phyloP scores from a whole-genome alignment of 2,797 vertebrate species.

The Pipistrellus pygmaeus region DNA sequence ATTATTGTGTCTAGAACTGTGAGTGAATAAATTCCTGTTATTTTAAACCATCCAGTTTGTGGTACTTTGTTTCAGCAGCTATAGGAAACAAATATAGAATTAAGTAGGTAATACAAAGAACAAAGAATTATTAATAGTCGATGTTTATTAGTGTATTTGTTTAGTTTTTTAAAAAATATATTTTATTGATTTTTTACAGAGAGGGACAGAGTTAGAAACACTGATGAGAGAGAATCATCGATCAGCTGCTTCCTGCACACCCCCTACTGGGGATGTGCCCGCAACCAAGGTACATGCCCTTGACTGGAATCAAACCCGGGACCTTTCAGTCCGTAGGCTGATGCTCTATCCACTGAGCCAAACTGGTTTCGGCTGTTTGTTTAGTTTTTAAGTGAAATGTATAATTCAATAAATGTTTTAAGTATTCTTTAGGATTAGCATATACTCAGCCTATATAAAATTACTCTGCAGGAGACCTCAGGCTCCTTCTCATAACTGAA shows the following conservation, averaged over 20 bases:
- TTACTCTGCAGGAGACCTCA: neutral
- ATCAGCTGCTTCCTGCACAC: too few species aligned
- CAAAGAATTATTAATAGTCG: neutral
- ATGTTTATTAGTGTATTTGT: neutral
- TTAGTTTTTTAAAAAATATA: neutral
- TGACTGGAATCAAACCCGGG: too few species aligned
- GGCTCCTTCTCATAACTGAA: neutral
- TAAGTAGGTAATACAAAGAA: constrained; percentile 16
- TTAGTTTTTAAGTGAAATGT: neutral
- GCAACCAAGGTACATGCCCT: too few species aligned
- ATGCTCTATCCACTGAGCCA: too few species aligned
- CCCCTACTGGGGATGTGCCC: too few species aligned
- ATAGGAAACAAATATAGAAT: constrained; percentile 22
- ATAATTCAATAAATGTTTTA: neutral
- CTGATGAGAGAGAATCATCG: too few species aligned
- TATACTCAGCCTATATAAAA: neutral
- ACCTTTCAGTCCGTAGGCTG: too few species aligned
- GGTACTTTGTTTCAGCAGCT: neutral
- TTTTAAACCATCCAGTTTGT: constrained; percentile 14
- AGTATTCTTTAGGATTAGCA: neutral
- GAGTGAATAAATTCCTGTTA: constrained; percentile 24
- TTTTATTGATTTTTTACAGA: too few species aligned
- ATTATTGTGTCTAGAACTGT: neutral
- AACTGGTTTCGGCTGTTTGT: neutral
- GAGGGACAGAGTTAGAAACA: too few species aligned